These are phyloP conservation scores for Heteromurus nitidus DNA, from an alignment of 2,888 invertebrate genomes.

Conservation along the genomic window DNA sequence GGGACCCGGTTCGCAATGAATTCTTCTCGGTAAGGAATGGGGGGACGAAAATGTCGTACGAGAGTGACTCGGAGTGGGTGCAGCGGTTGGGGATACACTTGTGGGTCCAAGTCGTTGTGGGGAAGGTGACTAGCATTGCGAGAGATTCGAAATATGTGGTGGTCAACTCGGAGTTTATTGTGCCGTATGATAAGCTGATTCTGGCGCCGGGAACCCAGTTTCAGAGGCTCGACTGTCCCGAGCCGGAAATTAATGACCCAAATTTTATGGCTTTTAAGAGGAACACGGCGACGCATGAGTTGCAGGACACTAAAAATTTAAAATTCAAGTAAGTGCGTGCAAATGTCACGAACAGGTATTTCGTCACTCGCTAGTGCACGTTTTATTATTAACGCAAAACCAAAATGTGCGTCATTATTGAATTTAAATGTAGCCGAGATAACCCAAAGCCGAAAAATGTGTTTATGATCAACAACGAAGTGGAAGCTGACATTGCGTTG, in stretches of 20 bases:
- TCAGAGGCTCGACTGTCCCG: conserved; percentile 68
- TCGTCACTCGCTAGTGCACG: not conserved
- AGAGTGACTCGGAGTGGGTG: conserved; percentile 77
- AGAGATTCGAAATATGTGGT: conserved; percentile 80
- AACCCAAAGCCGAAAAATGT: conserved; percentile 79
- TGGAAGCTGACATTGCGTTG: conserved; percentile 77
- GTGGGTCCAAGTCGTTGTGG: conserved; percentile 82
- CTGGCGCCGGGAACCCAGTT: conserved; percentile 71
- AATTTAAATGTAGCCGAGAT: conserved; percentile 57
- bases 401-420: not conserved
- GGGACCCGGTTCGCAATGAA: conserved; percentile 75
- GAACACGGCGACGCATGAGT: conserved; percentile 50
- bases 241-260: conserved; percentile 69
- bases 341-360: not conserved
- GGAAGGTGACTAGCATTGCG: conserved; percentile 79
- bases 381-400: too few species aligned
- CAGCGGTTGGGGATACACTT: conserved; percentile 77
- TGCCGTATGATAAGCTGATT: conserved; percentile 71
- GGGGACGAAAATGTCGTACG: conserved; percentile 79
- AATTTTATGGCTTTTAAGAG: conserved; percentile 65
- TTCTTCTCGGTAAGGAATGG: conserved; percentile 79
- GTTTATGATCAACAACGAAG: conserved; percentile 80
- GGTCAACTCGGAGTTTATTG: conserved; percentile 75
- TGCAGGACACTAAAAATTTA: conserved; percentile 42
- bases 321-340: conserved; percentile 39